Conservation (phyloP, 2,797 vertebrate genomes). For the Numenius phaeopus region DNA sequence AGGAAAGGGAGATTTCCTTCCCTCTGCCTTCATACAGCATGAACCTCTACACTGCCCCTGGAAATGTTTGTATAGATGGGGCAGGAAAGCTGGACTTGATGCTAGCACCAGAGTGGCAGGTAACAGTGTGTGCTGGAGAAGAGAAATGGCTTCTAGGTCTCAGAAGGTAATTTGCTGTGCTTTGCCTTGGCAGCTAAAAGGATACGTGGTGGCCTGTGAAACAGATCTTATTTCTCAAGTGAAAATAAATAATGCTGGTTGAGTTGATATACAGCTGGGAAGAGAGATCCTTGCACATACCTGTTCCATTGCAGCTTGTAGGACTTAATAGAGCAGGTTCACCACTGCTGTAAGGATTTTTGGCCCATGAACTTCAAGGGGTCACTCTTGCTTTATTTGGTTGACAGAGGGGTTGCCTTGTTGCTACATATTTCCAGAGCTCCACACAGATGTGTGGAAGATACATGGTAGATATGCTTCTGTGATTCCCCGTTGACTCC, state of each 20-base stretch:
- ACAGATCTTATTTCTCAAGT: not conserved
- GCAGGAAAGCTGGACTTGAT: not conserved
- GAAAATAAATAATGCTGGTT: not conserved
- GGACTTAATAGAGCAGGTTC: not conserved
- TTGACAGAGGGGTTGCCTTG: not conserved
- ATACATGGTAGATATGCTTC: not conserved
- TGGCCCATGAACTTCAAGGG: not conserved
- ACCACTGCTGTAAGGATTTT: not conserved
- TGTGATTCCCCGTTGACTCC: not conserved
- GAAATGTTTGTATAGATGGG: not conserved
- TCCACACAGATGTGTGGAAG: not conserved
- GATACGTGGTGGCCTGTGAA: not conserved
- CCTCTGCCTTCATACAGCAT: not conserved
- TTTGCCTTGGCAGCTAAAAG: not conserved
- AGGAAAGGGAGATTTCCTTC: not conserved
- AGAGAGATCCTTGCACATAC: not conserved
- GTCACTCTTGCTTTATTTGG: not conserved
- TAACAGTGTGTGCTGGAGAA: rapidly evolving
- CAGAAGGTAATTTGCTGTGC: not conserved
- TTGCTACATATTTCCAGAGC: not conserved
- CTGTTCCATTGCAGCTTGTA: not conserved
- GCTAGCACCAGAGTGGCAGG: not conserved
- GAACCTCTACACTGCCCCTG: not conserved
- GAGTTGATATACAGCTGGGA: not conserved
- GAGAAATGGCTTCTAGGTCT: not conserved